Base-by-base conservation (phyloP, 1,140 invertebrate genomes). In the Palaemon carinicauda region DNA sequence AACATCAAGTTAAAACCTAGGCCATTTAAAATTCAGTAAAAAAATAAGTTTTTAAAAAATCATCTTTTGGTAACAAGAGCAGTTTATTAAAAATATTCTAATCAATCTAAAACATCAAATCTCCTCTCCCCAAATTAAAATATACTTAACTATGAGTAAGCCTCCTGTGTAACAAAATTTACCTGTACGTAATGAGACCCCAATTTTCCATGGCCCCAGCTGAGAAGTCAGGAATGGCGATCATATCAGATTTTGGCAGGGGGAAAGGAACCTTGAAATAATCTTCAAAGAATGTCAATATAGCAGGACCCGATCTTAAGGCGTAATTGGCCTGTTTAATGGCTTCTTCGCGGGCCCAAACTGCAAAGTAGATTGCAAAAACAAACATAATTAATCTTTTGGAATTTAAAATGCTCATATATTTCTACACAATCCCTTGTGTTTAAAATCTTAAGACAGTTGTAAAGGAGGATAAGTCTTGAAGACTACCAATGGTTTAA, bases 201-300 rank as follows among this genome's bases (percentile, higher is more conserved):
- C 95, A 96, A 89, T 90, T 90, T 73, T 90, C 90, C 90, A 90
- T 90, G 73, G 90, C 89, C n/a, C 90, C 90, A 87, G 94, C 93
- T n/a, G 90, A 91, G 90, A 97, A 96, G 89, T 95, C 95, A 0
- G 98, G 97, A 75, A 99, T 91, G 0, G 97, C 97, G 3, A 98
- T 94, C 93, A 98, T 95, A 91, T 98, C 96, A 73, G 96, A 91
- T 91, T 95, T 94, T 0, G 93, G 91, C 12, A 96, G 90, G 1
- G 96, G 95, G 90, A 96, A 95, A 0, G 93, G 91, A 31, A 93
- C 91, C 41, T 93, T 94, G 91, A 97, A 95, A 90, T 95, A 95
- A 9, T 94, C 91, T 90, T 95, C 94, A 87, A 95, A 92, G 87
- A 93, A 94, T 52, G 94, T 93, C 17, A 96, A 90, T n/a, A 95